Evolutionary conservation across 2,888 invertebrate species (phyloP).

Genomic region (Erebia epiphron): DNA sequence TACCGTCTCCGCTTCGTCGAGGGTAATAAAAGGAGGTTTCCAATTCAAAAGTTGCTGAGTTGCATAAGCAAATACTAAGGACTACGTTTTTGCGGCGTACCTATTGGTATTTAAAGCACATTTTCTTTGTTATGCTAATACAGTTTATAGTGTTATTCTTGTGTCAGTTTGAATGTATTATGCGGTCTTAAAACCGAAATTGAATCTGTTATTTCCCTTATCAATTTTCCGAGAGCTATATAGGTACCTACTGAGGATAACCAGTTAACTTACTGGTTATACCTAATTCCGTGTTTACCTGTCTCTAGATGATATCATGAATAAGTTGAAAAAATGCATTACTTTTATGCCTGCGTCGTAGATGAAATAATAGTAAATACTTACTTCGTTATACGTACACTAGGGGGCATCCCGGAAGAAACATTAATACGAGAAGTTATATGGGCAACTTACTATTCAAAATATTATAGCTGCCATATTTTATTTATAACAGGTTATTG

Average conservation of each 20-base stretch:
- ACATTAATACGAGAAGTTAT: too few species aligned
- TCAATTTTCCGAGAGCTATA: slow-evolving; percentile 16
- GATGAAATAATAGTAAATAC: too few species aligned
- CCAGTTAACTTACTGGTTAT: background rate
- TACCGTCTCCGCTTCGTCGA: too few species aligned
- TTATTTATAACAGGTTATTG: too few species aligned
- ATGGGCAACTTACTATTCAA: too few species aligned
- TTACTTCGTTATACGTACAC: too few species aligned
- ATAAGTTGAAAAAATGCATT: background rate
- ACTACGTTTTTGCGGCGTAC: too few species aligned
- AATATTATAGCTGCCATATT: too few species aligned
- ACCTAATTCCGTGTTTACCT: background rate
- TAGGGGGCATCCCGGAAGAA: too few species aligned
- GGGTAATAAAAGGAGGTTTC: too few species aligned
- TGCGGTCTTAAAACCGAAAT: background rate
- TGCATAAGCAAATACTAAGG: too few species aligned
- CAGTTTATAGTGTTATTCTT: background rate
- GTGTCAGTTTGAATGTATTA: slow-evolving; percentile 6
- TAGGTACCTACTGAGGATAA: slow-evolving; percentile 28
- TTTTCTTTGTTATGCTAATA: background rate
- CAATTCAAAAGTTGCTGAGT: too few species aligned
- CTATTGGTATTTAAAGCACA: background rate
- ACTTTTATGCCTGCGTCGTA: background rate
- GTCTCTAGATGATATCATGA: slow-evolving; percentile 1
- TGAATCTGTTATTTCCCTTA: slow-evolving; percentile 32